Base-by-base conservation (phyloP, 2,888 invertebrate genomes). In the Hyposoter didymator region DNA sequence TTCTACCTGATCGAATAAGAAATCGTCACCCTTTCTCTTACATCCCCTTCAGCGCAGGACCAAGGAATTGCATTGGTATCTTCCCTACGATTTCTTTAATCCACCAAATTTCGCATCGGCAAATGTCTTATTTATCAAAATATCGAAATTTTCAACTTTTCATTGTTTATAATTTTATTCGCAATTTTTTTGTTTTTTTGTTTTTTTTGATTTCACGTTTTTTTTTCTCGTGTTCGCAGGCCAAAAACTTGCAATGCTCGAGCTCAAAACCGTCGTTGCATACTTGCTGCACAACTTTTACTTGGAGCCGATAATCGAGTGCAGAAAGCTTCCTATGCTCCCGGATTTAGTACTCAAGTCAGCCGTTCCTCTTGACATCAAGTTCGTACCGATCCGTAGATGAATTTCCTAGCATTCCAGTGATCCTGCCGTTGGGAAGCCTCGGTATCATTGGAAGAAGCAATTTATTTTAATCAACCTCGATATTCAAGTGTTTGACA, bases 21-120 rank as follows among this genome's bases (percentile, higher is more conserved):
- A 83, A 84, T 7, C 94, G 96, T 39, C 96, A 96, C 93, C 95
- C 96, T 0, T 96, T 95, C 90, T 95, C 96, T 0, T 96, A 95
- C 89, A 94, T 96, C 67, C 96, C 96, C 0, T 97, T 96, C 87
- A 96, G 96, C 90, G 96, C 96, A 0, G 96, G 96, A 10, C 95
- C 95, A 0, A 94, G 96, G 32, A 96, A 96, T 92, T 96, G 96
- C 88, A 96, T 96, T 88, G 96, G 96, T 95, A 93, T 59, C 10
- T 59, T 28, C 28, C 14, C 1, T 59, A 28, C 28, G 28, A 59
- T 14, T 5, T 4, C 28, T 1, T 14, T 28, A 5, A 6, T 28
- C 28, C 1, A 59, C 14, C 2, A 59, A 14, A 8, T 52, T 52
- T 52, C 8, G 52, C 6, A 19, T 8, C 1, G 19, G 8, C 6